Conservation (phyloP, 2,797 vertebrate species). For the Spea hammondii region DNA sequence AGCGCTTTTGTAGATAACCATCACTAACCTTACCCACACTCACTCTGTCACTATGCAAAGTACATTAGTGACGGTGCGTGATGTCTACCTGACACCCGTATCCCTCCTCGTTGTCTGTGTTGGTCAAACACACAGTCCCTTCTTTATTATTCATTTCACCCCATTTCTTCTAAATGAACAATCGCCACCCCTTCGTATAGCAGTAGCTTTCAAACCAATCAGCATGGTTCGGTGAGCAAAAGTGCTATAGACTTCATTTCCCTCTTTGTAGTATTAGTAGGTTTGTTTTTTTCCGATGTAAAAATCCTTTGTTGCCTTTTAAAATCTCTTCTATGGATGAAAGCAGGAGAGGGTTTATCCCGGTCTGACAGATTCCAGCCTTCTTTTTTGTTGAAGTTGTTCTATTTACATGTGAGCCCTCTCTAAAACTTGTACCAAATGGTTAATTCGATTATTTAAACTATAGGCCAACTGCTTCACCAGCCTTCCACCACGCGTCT, state of each 20-base stretch:
- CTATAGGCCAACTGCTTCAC: slow-evolving; percentile 94
- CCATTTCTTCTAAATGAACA: slow-evolving; percentile 34
- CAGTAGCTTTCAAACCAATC: slow-evolving; percentile 40
- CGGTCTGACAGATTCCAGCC: slow-evolving; percentile 70
- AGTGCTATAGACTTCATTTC: slow-evolving; percentile 64
- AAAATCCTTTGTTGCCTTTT: slow-evolving; percentile 59
- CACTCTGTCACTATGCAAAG: background rate
- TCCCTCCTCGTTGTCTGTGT: background rate
- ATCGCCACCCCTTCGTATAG: slow-evolving; percentile 26
- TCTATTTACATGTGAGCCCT: slow-evolving; percentile 88
- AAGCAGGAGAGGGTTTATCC: slow-evolving; percentile 67
- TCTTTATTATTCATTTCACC: slow-evolving; percentile 11
- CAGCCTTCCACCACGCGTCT: slow-evolving; percentile 98
- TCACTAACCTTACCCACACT: background rate
- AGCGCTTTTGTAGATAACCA: too few species aligned
- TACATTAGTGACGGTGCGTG: background rate
- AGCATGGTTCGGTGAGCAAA: slow-evolving; percentile 57
- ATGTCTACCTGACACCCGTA: background rate
- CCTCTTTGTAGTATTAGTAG: slow-evolving; percentile 64
- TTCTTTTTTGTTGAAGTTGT: slow-evolving; percentile 77
- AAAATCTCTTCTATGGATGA: slow-evolving; percentile 69
- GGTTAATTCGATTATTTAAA: slow-evolving; percentile 96
- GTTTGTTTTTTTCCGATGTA: slow-evolving; percentile 61
- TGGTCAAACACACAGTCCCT: background rate
- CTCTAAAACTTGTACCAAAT: slow-evolving; percentile 93